phyloP scores from a whole-genome alignment of 2,113 vertebrate genomes.

The Indri indri region DNA sequence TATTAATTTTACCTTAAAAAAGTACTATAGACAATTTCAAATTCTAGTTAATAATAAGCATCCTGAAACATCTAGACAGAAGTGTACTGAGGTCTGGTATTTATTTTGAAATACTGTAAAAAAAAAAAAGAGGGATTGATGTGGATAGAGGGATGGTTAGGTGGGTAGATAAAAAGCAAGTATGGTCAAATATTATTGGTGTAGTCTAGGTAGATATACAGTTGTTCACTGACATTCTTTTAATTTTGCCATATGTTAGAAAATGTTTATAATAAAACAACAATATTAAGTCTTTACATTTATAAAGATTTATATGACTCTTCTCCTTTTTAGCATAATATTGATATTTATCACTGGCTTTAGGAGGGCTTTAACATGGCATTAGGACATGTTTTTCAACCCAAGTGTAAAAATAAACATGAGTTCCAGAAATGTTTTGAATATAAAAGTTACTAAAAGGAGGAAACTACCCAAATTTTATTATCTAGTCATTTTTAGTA shows the following conservation, averaged over 20 bases:
- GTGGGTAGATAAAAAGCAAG: not conserved
- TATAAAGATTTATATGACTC: not conserved
- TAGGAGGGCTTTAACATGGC: not conserved
- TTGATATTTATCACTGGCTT: not conserved
- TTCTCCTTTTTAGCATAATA: not conserved
- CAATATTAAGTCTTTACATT: not conserved
- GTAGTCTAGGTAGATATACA: not conserved
- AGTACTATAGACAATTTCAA: not conserved
- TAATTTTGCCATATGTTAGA: not conserved
- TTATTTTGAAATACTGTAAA: not conserved
- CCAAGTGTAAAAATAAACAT: not conserved
- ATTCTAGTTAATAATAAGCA: not conserved
- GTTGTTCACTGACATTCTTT: not conserved
- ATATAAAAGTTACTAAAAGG: constrained; percentile 7
- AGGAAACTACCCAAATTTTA: not conserved
- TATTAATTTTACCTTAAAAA: not conserved
- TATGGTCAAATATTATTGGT: not conserved
- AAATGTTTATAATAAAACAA: not conserved
- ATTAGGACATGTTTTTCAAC: not conserved
- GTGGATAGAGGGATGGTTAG: not conserved
- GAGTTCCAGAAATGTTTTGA: not conserved
- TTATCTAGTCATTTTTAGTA: not conserved
- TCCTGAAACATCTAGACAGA: not conserved
- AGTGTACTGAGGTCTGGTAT: not conserved
- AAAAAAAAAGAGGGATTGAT: not conserved